A percentile compares a stretch with the other conserved stretches of the same genome.
These are phyloP conservation scores for Drosophila eugracilis DNA, from an alignment of 1,140 invertebrate genomes.

Conservation along the genomic window DNA sequence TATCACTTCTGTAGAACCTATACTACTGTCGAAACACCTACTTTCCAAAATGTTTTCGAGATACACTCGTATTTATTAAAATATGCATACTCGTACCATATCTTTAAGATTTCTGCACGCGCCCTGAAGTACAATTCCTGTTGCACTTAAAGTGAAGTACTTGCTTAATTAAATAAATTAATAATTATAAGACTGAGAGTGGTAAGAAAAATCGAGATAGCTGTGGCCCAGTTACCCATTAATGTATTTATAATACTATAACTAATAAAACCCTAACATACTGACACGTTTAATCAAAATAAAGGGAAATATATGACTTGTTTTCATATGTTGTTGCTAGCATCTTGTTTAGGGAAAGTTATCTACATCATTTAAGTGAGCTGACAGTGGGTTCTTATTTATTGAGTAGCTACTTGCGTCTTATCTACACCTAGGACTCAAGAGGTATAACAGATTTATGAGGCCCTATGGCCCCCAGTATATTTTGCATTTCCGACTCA, in stretches of 20 bases:
- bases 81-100: too few relatives aligned
- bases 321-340: background rate
- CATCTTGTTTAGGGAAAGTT: background rate
- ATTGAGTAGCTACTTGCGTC: background rate
- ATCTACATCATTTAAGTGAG: background rate
- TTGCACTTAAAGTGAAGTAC: background rate
- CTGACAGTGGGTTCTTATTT: background rate
- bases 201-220: background rate
- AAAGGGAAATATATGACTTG: too few relatives aligned
- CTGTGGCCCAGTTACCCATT: too few relatives aligned
- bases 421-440: background rate
- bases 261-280: background rate
- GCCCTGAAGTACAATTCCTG: background rate
- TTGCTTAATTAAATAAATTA: background rate
- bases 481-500: conserved; percentile 8
- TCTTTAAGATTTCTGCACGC: background rate
- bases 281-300: too few relatives aligned
- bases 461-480: background rate
- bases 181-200: background rate
- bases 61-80: too few relatives aligned
- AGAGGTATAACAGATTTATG: background rate
- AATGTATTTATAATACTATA: background rate
- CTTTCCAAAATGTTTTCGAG: too few relatives aligned
- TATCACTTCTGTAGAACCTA: too few relatives aligned
- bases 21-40: too few relatives aligned